Conservation (phyloP, 2,888 invertebrate species). For the Ochropacha duplaris region DNA sequence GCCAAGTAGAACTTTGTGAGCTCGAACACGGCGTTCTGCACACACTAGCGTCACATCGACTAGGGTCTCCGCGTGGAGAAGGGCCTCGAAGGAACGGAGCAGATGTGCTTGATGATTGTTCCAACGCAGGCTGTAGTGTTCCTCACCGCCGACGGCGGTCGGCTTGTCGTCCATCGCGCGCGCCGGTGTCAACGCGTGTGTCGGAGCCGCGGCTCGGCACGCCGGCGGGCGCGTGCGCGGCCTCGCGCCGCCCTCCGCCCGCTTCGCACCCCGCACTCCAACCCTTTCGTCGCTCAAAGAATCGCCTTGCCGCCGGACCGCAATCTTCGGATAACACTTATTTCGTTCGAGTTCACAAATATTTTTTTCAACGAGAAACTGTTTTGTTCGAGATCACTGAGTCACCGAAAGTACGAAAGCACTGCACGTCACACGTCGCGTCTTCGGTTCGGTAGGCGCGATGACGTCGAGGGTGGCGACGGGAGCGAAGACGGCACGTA, state of each 20-base stretch:
- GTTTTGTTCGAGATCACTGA: constrained; percentile 41
- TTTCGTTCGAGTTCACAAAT: constrained; percentile 38
- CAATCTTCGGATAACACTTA: constrained; percentile 63
- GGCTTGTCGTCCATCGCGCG: constrained; percentile 78
- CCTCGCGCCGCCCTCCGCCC: constrained; percentile 71
- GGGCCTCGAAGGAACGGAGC: constrained; percentile 93
- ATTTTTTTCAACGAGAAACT: constrained; percentile 21
- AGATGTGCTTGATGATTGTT: constrained; percentile 96
- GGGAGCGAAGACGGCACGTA: constrained; percentile 46
- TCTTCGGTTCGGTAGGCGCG: constrained; percentile 31
- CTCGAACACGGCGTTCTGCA: constrained; percentile 91
- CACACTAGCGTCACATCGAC: constrained; percentile 96
- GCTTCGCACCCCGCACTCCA: constrained; percentile 66
- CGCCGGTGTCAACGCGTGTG: constrained; percentile 67
- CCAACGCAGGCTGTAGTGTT: constrained; percentile 96
- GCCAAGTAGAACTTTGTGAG: constrained; percentile 95
- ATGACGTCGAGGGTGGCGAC: constrained; percentile 41
- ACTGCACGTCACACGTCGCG: constrained; percentile 52
- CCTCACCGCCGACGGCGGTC: constrained; percentile 79
- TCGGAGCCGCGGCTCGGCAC: constrained; percentile 42
- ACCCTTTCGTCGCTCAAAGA: constrained; percentile 74
- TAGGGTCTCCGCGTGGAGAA: constrained; percentile 92
- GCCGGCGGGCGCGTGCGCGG: constrained; percentile 69
- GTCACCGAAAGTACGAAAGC: constrained; percentile 54
- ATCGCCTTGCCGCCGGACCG: constrained; percentile 63